Base-by-base conservation (phyloP, 2,113 vertebrate genomes). In the Pionites leucogaster region DNA sequence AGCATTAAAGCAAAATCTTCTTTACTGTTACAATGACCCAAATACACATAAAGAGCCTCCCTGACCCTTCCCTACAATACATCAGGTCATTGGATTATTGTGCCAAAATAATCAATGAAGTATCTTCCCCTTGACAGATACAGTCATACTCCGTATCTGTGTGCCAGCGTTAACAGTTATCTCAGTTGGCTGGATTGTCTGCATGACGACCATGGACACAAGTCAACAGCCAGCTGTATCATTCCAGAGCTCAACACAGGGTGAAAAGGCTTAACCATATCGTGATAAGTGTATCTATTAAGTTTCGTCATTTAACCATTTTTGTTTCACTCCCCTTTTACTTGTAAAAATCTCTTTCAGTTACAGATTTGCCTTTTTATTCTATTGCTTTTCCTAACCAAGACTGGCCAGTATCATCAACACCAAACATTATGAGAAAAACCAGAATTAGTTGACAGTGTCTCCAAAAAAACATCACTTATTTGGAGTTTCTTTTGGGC, bases 111-210 rank as follows among this genome's bases (percentile, higher is more conserved):
- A 95, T 87, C 95, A 87, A 37, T 69, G 53, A 95, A 78, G 83
- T 86, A 88, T 92, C 93, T 93, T 86, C 77, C 84, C 92, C 94
- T 74, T 90, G 94, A 96, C 68, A 93, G 93, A 93, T 83, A 86
- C 17, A 46, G 80, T 93, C 93, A 96, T 63, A 55, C 76, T 63
- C 65, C 1, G 2, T 75, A 57, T 93, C 75, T 53, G 75, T 28
- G 37, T 13, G 65, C 92, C 92, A 95, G 88, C 2, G 31, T 64
- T 93, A 91, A 23, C 93, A 93, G 79, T 92, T 95, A 91, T 92
- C 93, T 94, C 94, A 96, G 82, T 50, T 64, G 71, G 84, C 72
- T 7, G 29, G 24, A 57, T 23, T 13, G 31, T 29, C 84, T 75
- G 67, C 6, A 1, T 49, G 70, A 74, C 10, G 82, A 78, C 87